A percentile compares a stretch with the other conserved stretches of the same genome.
These are phyloP conservation scores for Gonocerus acuteangulatus DNA, from an alignment of 2,888 invertebrate species.

Conservation along the genomic window DNA sequence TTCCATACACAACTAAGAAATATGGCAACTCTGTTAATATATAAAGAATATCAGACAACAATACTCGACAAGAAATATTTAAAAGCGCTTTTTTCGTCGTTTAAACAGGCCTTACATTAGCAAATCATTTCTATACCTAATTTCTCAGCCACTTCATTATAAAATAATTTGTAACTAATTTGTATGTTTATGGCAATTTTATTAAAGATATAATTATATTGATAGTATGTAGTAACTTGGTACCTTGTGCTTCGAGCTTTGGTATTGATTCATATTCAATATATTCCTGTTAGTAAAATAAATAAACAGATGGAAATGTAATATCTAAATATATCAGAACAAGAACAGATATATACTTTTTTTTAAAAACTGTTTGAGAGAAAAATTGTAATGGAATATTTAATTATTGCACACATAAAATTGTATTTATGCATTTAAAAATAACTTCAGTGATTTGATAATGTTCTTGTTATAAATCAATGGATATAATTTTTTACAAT, in stretches of 20 bases:
- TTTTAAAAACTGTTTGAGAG: no score
- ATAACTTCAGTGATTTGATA: no score
- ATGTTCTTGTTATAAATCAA: no score
- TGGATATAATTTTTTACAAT: no score
- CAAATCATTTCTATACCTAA: neutral
- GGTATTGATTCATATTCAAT: conserved; percentile 26
- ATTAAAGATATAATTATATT: neutral
- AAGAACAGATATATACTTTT: neutral
- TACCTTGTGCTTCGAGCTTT: conserved; percentile 35
- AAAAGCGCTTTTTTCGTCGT: neutral
- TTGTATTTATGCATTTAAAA: no score
- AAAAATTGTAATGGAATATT: no score
- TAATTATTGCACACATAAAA: neutral
- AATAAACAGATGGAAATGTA: neutral
- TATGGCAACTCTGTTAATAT: neutral
- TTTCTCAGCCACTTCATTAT: neutral
- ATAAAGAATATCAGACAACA: neutral
- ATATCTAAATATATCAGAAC: neutral
- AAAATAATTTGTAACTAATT: neutral
- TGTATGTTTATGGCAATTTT: neutral
- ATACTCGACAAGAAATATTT: neutral
- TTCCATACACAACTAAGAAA: neutral
- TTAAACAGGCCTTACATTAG: neutral
- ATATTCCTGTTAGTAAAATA: conserved; percentile 4
- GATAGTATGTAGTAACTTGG: conserved; percentile 27